Conservation (phyloP, 2,113 vertebrate genomes). For the Corvus hawaiiensis region DNA sequence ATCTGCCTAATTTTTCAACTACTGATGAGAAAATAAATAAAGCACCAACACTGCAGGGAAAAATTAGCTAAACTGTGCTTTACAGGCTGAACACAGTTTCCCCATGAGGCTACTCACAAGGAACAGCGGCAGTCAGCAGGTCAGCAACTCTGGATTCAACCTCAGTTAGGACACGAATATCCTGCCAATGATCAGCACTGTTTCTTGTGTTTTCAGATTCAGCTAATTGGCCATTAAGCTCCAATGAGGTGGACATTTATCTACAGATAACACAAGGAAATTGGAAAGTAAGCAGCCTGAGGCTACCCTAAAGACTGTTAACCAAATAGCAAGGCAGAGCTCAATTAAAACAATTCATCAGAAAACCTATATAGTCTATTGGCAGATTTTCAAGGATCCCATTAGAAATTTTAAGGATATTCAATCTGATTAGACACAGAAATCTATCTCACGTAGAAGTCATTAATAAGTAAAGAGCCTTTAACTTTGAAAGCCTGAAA, state of each 20-base stretch:
- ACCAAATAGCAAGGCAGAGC: constrained; percentile 18
- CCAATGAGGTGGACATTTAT: constrained; percentile 22
- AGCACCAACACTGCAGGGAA: not conserved
- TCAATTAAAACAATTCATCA: constrained; percentile 54
- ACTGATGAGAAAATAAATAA: not conserved
- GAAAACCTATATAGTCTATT: not conserved
- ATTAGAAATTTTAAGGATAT: constrained; percentile 48
- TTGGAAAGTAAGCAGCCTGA: constrained; percentile 33
- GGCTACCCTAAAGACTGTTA: constrained; percentile 26
- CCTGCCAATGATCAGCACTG: not conserved
- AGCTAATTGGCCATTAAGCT: constrained; percentile 43
- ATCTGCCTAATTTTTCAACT: not conserved
- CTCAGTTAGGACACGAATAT: not conserved
- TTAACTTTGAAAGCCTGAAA: not conserved
- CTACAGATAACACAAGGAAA: constrained; percentile 42
- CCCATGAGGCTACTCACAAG: not conserved
- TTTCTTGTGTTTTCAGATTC: constrained; percentile 23
- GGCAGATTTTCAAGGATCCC: constrained; percentile 45
- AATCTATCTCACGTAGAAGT: not conserved
- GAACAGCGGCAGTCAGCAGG: not conserved
- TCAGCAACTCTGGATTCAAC: not conserved
- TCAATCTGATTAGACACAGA: not conserved
- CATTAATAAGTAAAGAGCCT: not conserved
- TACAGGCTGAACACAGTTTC: not conserved
- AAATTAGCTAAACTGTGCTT: not conserved